Evolutionary conservation across 92 coral and sea anemone genomes (phyloP).

Genomic region (Porites evermanni): DNA sequence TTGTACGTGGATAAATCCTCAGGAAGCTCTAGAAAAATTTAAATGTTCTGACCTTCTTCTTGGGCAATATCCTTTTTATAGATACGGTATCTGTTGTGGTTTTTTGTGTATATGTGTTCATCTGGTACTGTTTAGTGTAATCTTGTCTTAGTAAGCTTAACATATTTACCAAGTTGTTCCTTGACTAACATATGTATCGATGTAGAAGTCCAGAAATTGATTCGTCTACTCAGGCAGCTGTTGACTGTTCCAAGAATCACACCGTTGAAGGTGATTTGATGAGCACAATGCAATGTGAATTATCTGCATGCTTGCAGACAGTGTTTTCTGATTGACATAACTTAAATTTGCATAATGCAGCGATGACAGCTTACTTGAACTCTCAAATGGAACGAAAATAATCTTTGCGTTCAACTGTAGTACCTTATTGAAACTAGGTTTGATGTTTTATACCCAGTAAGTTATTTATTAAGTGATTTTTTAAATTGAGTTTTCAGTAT

Average conservation of each 20-base stretch:
- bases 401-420: too few relatives aligned
- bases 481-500: too few relatives aligned
- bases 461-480: too few relatives aligned
- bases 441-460: too few relatives aligned
- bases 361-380: too few relatives aligned
- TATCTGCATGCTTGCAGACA: neutral
- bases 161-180: slow-evolving; percentile 2
- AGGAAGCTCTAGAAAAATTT: slow-evolving; percentile 17
- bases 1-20: slow-evolving; percentile 32
- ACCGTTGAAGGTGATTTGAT: slow-evolving; percentile 40
- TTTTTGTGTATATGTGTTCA: neutral
- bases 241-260: slow-evolving; percentile 82
- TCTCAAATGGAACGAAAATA: too few relatives aligned
- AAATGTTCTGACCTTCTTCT: slow-evolving; percentile 71
- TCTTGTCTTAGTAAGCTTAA: neutral
- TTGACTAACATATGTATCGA: slow-evolving; percentile 65
- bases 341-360: too few relatives aligned
- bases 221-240: slow-evolving; percentile 87
- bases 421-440: too few relatives aligned
- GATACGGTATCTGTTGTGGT: neutral
- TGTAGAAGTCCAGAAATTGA: slow-evolving; percentile 82
- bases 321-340: too few relatives aligned
- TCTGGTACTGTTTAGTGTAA: neutral
- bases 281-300: neutral
- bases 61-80: slow-evolving; percentile 91